Percentiles rank a stretch among this genome's conserved stretches.
phyloP scores from a whole-genome alignment of 2,888 invertebrate genomes.

The Thecocarcelia acutangulata region DNA sequence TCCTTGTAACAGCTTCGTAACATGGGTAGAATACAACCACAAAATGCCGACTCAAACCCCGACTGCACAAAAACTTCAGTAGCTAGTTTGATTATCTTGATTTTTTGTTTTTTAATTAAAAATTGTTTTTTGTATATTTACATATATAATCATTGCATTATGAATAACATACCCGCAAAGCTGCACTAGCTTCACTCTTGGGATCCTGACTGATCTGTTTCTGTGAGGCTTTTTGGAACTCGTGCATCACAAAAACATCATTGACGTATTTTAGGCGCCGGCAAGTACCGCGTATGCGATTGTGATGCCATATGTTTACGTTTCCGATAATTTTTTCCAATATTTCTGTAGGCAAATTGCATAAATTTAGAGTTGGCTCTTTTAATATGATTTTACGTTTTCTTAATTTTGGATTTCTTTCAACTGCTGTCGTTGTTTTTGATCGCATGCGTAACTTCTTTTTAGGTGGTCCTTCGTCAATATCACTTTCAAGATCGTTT shows the following conservation, averaged over 20 bases:
- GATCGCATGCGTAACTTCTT: conserved; percentile 47
- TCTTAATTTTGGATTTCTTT: background rate
- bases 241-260: conserved; percentile 73
- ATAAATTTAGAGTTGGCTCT: conserved; percentile 62
- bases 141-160: background rate
- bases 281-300: conserved; percentile 74
- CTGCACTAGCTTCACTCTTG: conserved; percentile 71
- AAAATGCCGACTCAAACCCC: conserved; percentile 74
- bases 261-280: conserved; percentile 71
- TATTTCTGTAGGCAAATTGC: conserved; percentile 73
- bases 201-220: conserved; percentile 54
- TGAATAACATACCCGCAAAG: conserved; percentile 66
- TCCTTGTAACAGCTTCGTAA: conserved; percentile 70
- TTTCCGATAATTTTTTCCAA: conserved; percentile 73
- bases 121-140: background rate
- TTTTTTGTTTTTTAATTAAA: background rate
- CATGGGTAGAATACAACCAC: conserved; percentile 73
- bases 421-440: background rate
- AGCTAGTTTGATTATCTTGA: conserved; percentile 72
- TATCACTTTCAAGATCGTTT: background rate
- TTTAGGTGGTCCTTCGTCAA: conserved; percentile 46
- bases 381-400: background rate
- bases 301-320: conserved; percentile 75
- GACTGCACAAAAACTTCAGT: conserved; percentile 73
- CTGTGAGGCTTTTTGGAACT: conserved; percentile 71